Conservation (phyloP, 2,888 invertebrate genomes). For the Erebia palarica region DNA sequence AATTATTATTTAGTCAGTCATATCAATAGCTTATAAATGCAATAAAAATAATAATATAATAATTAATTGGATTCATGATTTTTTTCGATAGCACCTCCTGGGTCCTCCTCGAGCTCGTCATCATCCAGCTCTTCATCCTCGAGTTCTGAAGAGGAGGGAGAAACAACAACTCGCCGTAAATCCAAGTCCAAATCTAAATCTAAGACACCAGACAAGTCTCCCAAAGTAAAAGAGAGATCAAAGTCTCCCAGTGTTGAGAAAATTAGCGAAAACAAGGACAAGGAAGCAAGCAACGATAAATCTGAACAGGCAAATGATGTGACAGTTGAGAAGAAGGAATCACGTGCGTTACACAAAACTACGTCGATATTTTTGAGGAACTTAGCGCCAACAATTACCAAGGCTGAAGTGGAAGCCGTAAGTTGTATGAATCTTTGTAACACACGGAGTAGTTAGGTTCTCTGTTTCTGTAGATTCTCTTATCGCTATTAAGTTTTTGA, state of each 20-base stretch:
- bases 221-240: conserved; percentile 60
- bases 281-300: conserved; percentile 69
- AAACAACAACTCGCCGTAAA: conserved; percentile 60
- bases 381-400: conserved; percentile 97
- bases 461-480: background rate
- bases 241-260: conserved; percentile 66
- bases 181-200: conserved; percentile 69
- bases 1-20: too few species aligned
- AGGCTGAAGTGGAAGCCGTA: conserved; percentile 97
- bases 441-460: background rate
- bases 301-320: conserved; percentile 78
- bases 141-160: conserved; percentile 78
- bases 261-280: conserved; percentile 58
- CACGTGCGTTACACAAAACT: conserved; percentile 94
- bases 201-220: conserved; percentile 66
- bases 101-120: conserved; percentile 78
- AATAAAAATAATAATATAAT: too few species aligned
- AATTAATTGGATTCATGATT: background rate
- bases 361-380: conserved; percentile 98
- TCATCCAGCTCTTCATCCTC: conserved; percentile 79
- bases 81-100: conserved; percentile 65
- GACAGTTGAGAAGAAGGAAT: conserved; percentile 72
- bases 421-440: conserved; percentile 53
- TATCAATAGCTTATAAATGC: too few species aligned
- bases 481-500: background rate